These are phyloP conservation scores for Tetramorium parvispinum DNA, from an alignment of 1,140 invertebrate genomes.

Conservation along the genomic window DNA sequence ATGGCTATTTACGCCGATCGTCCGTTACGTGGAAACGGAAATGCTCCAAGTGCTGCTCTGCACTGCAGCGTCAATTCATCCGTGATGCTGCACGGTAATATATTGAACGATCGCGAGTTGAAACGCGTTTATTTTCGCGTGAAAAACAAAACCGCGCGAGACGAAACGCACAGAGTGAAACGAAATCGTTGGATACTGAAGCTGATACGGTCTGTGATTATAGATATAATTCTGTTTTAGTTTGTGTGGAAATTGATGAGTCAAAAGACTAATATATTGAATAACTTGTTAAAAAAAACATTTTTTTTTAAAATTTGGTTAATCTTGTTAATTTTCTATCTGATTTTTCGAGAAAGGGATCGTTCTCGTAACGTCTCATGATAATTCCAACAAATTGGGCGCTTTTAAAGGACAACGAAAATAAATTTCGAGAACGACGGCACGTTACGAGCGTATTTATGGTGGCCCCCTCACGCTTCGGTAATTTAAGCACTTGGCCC, in stretches of 20 bases:
- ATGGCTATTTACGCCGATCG: constrained; percentile 53
- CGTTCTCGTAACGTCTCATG: background rate
- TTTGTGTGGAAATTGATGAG: background rate
- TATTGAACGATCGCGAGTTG: background rate
- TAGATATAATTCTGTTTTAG: background rate
- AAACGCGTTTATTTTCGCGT: background rate
- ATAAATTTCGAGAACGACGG: constrained; percentile 30
- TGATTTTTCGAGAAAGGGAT: background rate
- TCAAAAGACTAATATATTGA: background rate
- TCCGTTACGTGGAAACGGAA: constrained; percentile 59
- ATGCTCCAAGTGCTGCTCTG: background rate
- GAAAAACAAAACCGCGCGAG: too few relatives aligned
- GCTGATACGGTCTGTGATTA: background rate
- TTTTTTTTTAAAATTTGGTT: background rate
- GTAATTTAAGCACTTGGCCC: constrained; percentile 20
- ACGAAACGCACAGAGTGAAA: too few relatives aligned
- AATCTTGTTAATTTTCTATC: background rate
- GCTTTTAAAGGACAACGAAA: background rate
- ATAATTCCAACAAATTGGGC: background rate
- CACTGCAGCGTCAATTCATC: background rate
- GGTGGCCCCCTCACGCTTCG: constrained; percentile 12
- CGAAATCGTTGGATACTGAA: background rate
- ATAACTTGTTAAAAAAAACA: background rate
- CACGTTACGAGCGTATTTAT: constrained; percentile 31
- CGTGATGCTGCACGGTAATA: background rate